phyloP scores from a whole-genome alignment of 1,140 invertebrate species.

The Meteorus sp. region DNA sequence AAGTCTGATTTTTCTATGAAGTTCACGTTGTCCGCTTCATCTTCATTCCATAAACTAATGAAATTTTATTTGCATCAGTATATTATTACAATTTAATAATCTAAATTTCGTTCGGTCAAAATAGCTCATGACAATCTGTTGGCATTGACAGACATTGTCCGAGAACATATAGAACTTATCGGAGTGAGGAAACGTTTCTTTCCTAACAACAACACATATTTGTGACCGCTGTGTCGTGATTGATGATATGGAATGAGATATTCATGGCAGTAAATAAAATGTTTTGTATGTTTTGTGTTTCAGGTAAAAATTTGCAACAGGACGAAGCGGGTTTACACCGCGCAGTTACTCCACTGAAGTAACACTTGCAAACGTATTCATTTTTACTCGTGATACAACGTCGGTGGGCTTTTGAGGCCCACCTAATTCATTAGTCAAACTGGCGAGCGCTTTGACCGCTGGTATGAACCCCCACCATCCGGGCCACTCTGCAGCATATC shows the following conservation, averaged over 20 bases:
- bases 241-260: background rate
- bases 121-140: too few species aligned
- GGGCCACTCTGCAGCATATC: constrained; percentile 52
- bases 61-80: too few species aligned
- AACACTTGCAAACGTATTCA: constrained; percentile 1
- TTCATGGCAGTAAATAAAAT: constrained; percentile 4
- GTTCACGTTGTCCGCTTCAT: too few species aligned
- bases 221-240: too few species aligned
- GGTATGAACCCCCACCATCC: constrained; percentile 60
- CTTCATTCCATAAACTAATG: too few species aligned
- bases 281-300: constrained; percentile 36
- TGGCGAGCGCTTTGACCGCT: constrained; percentile 59
- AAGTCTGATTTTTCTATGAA: too few species aligned
- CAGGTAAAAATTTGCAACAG: constrained; percentile 41
- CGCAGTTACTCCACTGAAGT: constrained; percentile 24
- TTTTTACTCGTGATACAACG: constrained; percentile 41
- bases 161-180: too few species aligned
- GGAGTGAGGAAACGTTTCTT: too few species aligned
- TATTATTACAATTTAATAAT: too few species aligned
- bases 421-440: constrained; percentile 54
- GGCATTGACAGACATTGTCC: too few species aligned
- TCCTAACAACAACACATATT: too few species aligned
- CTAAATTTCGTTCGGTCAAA: too few species aligned
- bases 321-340: constrained; percentile 37
- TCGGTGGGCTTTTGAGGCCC: constrained; percentile 56